Base-by-base conservation (phyloP, 2,113 vertebrate genomes). In the Lamprologus speciosus region DNA sequence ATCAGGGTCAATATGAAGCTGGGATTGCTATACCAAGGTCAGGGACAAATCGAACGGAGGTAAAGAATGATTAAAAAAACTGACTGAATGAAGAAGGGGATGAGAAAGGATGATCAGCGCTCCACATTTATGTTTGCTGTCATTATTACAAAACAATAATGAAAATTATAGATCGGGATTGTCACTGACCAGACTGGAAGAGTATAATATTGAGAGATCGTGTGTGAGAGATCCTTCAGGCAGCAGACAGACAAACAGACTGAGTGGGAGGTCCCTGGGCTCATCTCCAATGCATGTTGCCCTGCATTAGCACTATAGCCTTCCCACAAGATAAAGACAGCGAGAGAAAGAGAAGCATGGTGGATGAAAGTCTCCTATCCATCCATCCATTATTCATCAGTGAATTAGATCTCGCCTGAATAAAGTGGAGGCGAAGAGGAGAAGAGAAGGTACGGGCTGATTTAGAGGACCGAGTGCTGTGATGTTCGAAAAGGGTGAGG, bases 211-310 rank as follows among this genome's bases (percentile, higher is more conserved):
- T 31, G 42, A 63, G 80, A 85, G 63, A 87, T 7, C 45, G 10
- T 28, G 7, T 70, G 83, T 8, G 19, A 42, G 37, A 78, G 73
- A 89, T 89, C 84, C 92, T 93, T 88, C 40, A 90, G 92, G 88
- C 93, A 96, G 92, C 95, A 97, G 97, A 96, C 96, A 96, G 95
- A 93, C 95, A 90, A 95, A 95, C 96, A 96, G 96, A 96, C 96
- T 95, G 95, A 93, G 95, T 91, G 88, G 93, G 93, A 93, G 96
- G 96, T 98, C 97, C 96, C 97, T 93, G 84, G 96, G 97, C 97
- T 97, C 96, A 95, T 96, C 93, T 93, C 80, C 85, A 93, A 96
- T 96, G 96, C 96, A 89, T 75, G 92, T 90, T 94, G 90, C 89
- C 95, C 95, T 94, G 93, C 92, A 95, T 95, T 94, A 95, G 90